Base-by-base conservation (phyloP, 2,113 vertebrate species). In the Centropus bengalensis region DNA sequence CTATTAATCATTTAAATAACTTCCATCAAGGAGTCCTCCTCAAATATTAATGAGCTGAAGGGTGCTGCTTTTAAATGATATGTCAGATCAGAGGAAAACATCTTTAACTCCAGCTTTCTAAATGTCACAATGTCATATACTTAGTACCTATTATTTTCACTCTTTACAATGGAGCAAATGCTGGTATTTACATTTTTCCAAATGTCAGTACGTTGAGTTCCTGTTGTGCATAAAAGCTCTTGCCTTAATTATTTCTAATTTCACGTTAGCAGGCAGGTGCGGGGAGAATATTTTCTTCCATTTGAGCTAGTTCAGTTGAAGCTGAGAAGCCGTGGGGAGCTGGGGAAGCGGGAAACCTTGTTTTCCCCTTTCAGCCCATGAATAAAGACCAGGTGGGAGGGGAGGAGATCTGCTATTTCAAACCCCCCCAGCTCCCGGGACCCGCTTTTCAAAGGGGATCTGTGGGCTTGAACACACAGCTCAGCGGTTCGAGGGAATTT, bases 221-320 rank as follows among this genome's bases (percentile, higher is more conserved):
- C 93, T 68, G 93, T 92, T 91, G 95, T 22, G 88, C 77, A 49
- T 88, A 90, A 96, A 97, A 94, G 88, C 91, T 92, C 83, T 88
- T 38, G 86, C 95, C 86, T 96, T 96, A 96, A 97, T 97, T 96
- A 94, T 73, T 83, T 67, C 81, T 96, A 90, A 97, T 96, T 97
- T 95, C 88, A 73, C 5, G 5, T 86, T 93, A 95, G 90, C 88
- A 60, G 83, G 77, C 93, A 96, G 94, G 92, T 96, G 96, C 42
- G 5, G 66, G 66, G 77, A 92, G 94, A 83, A 56, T 93, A 49
- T 96, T 95, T 96, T 75, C 93, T 90, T 96, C 77, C 74, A 21
- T 92, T 24, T 51, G 49, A 90, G 90, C 40, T 84, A 20, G 90
- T 94, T 96, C 85, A 71, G 32, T 36, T 28, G 20, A 70, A 95